Base-by-base conservation (phyloP, 2,797 vertebrate species). In the Lepilemur septentrionalis region DNA sequence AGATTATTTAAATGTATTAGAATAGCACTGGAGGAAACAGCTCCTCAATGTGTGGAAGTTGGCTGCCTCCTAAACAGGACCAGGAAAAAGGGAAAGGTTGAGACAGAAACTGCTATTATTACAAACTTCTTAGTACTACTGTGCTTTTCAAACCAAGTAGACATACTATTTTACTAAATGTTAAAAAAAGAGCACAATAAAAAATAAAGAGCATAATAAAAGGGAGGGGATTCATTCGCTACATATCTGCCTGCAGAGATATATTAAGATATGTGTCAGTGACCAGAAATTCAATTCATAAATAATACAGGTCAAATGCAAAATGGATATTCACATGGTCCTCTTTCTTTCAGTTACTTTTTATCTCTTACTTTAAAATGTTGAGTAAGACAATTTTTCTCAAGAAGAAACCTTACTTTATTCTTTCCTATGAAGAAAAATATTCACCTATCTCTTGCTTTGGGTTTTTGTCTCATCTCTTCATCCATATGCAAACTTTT, bases 331-430 rank as follows among this genome's bases (percentile, higher is more conserved):
- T 78, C 38, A 57, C 25, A 69, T 25, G 52, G 7, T 48, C 46
- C 5, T 63, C 30, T 7, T 75, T 2, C 52, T 84, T 91, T 93
- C 23, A 30, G 43, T 70, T 93, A 46, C 5, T 67, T 82, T 92
- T 95, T 93, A 84, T 55, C 30, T 72, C 78, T 91, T 94, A 88
- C 63, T 93, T 95, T 23, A 88, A 89, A 87, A 89, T 79, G 9
- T 48, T 76, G 17, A 92, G 46, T 52, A 92, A 83, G 23, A 82
- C 6, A 95, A 76, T 2, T 55, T 90, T 93, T 67, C 28, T 75
- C 18, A 89, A 91, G 17, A 86, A 69, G 38, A 89, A 88, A 70
- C 1, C 11, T 84, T 67, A 28, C 12, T 59, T n/a, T 84, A 83
- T 57, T 7, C 23, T 91, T 91, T 91, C 52, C 50, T 91, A 65